Conservation (phyloP, 1,140 invertebrate genomes). For the Drosophila paulistorum region DNA sequence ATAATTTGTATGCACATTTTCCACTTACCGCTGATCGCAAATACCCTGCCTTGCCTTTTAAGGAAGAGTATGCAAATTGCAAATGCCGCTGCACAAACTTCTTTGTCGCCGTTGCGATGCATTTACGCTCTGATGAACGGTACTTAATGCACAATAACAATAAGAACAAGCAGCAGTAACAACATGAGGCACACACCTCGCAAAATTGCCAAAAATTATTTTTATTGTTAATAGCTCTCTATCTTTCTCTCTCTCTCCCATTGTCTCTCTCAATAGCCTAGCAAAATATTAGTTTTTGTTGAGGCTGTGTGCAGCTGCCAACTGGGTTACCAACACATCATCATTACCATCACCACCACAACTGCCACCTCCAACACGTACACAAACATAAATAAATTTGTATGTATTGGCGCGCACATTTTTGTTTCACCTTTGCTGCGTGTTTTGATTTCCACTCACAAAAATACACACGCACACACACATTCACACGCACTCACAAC, state of each 20-base stretch:
- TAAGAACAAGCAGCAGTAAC: not conserved
- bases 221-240: constrained; percentile 18
- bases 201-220: constrained; percentile 38
- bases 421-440: constrained; percentile 74
- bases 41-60: not conserved
- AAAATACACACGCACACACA: constrained; percentile 18
- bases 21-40: not conserved
- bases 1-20: not conserved
- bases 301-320: constrained; percentile 57
- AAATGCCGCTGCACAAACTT: not conserved
- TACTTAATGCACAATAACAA: constrained; percentile 1
- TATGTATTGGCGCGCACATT: constrained; percentile 75
- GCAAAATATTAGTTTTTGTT: constrained; percentile 38
- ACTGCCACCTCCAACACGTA: constrained; percentile 31
- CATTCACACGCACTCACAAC: constrained; percentile 17
- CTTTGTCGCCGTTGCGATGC: constrained; percentile 5
- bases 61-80: not conserved
- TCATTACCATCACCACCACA: constrained; percentile 38
- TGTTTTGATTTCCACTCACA: constrained; percentile 66
- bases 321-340: constrained; percentile 46
- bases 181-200: constrained; percentile 47
- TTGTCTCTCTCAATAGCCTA: not conserved
- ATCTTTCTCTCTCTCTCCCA: not conserved
- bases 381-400: constrained; percentile 30
- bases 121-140: constrained; percentile 29